These are phyloP conservation scores for Orthonyx spaldingii DNA, from an alignment of 2,113 vertebrate genomes.

Conservation along the genomic window DNA sequence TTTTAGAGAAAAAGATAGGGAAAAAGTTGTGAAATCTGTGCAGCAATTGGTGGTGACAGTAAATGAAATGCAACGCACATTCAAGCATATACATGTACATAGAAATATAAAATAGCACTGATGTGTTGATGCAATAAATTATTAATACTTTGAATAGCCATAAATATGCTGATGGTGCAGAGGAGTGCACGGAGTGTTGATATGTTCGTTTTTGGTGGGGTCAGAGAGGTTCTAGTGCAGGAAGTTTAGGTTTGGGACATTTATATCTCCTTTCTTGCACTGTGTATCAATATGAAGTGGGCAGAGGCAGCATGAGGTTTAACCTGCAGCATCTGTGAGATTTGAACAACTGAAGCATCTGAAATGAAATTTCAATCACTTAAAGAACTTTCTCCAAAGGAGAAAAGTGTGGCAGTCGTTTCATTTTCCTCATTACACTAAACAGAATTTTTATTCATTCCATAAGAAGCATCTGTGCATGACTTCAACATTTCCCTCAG, in stretches of 20 bases:
- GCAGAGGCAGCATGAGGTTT: background rate
- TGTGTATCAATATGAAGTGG: fast-evolving
- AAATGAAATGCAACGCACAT: background rate
- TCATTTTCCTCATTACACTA: background rate
- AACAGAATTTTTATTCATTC: background rate
- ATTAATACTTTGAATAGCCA: background rate
- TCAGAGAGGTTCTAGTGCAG: background rate
- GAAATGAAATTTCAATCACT: background rate
- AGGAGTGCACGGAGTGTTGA: background rate
- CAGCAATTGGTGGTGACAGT: background rate
- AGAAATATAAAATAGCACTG: background rate
- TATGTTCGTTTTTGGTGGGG: background rate
- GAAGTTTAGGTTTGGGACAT: background rate
- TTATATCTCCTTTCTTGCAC: no score
- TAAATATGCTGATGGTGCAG: background rate
- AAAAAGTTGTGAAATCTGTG: background rate
- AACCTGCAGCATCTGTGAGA: background rate
- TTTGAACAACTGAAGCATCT: background rate
- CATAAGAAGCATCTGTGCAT: background rate
- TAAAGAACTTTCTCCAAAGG: background rate
- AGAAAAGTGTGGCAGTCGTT: background rate
- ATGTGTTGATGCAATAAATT: background rate
- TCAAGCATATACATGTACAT: background rate
- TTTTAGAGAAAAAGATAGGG: background rate
- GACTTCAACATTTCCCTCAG: background rate